These are phyloP conservation scores for Misgurnus mizolepis DNA, from an alignment of 2,113 vertebrate species.

Conservation along the genomic window DNA sequence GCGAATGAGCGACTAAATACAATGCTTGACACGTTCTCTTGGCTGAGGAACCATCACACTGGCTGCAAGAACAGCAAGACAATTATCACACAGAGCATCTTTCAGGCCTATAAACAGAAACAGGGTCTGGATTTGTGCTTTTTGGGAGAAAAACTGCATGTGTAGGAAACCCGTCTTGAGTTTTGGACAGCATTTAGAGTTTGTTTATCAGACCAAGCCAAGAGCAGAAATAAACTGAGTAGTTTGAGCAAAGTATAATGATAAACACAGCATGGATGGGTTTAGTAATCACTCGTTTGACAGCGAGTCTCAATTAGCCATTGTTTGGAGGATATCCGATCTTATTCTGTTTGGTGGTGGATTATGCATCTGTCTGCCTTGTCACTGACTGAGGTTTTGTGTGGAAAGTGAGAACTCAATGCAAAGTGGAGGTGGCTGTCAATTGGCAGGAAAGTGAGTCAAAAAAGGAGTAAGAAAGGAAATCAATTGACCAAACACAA, in stretches of 20 bases:
- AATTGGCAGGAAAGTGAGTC: not conserved
- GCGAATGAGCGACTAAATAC: slow-evolving; percentile 59
- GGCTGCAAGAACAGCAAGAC: slow-evolving; percentile 27
- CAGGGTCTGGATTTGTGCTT: not conserved
- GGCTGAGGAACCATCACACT: slow-evolving; percentile 26
- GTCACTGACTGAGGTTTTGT: slow-evolving; percentile 59
- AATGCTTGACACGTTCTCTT: slow-evolving; percentile 54
- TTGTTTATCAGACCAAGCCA: slow-evolving; percentile 8
- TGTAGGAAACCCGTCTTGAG: not conserved
- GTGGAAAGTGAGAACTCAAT: not conserved
- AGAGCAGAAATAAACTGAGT: not conserved
- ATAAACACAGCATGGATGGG: not conserved
- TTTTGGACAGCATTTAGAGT: slow-evolving; percentile 12
- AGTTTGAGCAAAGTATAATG: not conserved
- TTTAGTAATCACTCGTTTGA: not conserved
- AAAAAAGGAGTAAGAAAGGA: no score
- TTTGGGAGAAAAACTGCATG: slow-evolving; percentile 16
- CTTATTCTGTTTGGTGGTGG: not conserved
- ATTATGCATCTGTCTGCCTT: slow-evolving; percentile 22
- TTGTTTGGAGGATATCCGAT: slow-evolving; percentile 6
- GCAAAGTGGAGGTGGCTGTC: not conserved
- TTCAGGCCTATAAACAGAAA: slow-evolving; percentile 50
- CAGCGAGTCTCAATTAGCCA: slow-evolving; percentile 3
- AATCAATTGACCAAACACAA: not conserved
- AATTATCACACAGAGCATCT: slow-evolving; percentile 40